A percentile compares a stretch with the other conserved stretches of the same genome.
Conservation (phyloP, 2,888 invertebrate genomes). For the Chrysotoxum bicinctum region DNA sequence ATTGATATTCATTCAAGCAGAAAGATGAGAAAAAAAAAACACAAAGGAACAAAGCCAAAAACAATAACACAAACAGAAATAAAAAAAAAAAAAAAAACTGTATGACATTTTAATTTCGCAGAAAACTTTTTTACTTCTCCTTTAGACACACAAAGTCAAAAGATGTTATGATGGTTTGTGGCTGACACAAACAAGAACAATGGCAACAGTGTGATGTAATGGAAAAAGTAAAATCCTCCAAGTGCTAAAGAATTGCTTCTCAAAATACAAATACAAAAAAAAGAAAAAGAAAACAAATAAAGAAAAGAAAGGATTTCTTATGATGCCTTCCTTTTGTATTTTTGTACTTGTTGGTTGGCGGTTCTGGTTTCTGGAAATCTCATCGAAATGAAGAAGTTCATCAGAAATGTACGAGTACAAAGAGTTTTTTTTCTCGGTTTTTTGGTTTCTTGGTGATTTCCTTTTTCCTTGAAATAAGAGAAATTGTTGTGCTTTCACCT, state of each 20-base stretch:
- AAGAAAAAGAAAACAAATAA: background rate
- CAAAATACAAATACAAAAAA: background rate
- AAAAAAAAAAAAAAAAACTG: slow-evolving; percentile 19
- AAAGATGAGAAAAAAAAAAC: slow-evolving; percentile 36
- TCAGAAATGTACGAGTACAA: background rate
- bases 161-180: slow-evolving; percentile 46
- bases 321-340: slow-evolving; percentile 4
- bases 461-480: slow-evolving; percentile 6
- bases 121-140: slow-evolving; percentile 41
- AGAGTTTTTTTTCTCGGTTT: background rate
- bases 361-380: background rate
- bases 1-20: slow-evolving; percentile 45
- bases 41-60: slow-evolving; percentile 47
- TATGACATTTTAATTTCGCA: slow-evolving; percentile 67
- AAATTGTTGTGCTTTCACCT: slow-evolving; percentile 12
- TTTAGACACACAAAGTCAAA: slow-evolving; percentile 47
- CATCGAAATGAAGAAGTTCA: slow-evolving; percentile 15
- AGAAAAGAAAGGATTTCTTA: background rate
- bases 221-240: slow-evolving; percentile 18
- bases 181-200: slow-evolving; percentile 27
- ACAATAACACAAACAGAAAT: background rate
- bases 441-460: background rate
- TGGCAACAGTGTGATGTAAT: slow-evolving; percentile 35
- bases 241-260: slow-evolving; percentile 17
- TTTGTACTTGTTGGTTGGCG: background rate